phyloP scores from a whole-genome alignment of 2,797 vertebrate species.

The Clangula hyemalis region DNA sequence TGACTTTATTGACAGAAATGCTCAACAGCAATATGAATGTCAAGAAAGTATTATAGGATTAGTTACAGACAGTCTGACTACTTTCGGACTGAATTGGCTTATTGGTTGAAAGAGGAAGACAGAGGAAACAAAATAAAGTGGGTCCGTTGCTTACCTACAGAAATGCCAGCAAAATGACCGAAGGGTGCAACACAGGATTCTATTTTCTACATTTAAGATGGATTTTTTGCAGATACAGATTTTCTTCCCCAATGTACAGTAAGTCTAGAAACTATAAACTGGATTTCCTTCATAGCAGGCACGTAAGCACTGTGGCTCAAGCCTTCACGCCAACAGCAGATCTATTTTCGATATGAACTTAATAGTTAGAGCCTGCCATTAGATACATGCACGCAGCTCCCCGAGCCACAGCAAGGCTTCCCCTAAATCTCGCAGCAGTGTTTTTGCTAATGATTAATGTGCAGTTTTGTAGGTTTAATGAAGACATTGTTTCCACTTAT shows the following conservation, averaged over 20 bases:
- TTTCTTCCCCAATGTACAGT: neutral
- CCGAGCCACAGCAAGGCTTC: neutral
- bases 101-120: neutral
- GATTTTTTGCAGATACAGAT: neutral
- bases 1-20: neutral
- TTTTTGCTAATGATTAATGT: slow-evolving; percentile 40
- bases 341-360: slow-evolving; percentile 32
- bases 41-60: slow-evolving; percentile 4
- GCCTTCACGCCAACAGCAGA: neutral
- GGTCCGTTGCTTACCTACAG: neutral
- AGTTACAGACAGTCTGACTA: neutral
- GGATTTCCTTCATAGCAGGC: neutral
- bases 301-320: neutral
- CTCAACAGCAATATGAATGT: neutral
- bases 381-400: neutral
- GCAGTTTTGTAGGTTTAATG: slow-evolving; percentile 32
- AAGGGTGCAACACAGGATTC: neutral
- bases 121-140: neutral
- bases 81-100: neutral
- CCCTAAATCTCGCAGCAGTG: neutral
- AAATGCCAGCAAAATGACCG: neutral
- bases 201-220: neutral
- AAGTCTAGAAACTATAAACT: neutral
- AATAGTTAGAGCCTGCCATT: slow-evolving; percentile 10
- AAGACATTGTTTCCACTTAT: slow-evolving; percentile 50